Conservation (phyloP, 2,797 vertebrate species). For the Lepus oiostolus region DNA sequence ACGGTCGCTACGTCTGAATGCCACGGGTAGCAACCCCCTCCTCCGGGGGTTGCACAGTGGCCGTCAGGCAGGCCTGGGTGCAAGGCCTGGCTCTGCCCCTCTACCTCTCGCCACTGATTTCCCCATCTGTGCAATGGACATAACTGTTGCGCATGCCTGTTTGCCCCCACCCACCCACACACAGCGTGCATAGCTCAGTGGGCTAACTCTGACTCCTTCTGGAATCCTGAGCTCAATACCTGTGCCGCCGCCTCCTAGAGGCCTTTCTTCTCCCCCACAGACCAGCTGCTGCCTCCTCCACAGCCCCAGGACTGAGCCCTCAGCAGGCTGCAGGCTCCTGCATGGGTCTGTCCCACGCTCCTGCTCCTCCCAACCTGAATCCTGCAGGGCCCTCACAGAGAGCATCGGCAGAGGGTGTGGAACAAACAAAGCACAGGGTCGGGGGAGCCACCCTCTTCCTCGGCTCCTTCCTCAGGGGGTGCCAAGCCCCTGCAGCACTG, state of each 20-base stretch:
- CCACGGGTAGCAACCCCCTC: constrained; percentile 80
- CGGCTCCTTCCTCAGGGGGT: not conserved
- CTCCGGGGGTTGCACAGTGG: constrained; percentile 71
- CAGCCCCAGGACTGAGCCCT: not conserved
- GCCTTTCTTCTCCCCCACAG: constrained; percentile 6
- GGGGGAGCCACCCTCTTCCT: not conserved
- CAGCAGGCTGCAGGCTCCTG: not conserved
- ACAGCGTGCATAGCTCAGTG: fast-evolving
- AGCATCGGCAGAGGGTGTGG: not conserved
- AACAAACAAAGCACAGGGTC: not conserved
- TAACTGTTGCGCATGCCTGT: not conserved
- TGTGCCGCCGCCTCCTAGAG: not conserved
- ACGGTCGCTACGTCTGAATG: constrained; percentile 78
- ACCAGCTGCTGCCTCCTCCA: not conserved
- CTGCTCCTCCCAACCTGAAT: constrained; percentile 24
- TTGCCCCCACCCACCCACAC: fast-evolving
- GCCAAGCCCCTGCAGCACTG: not conserved
- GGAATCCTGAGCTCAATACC: not conserved
- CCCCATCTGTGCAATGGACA: constrained; percentile 70
- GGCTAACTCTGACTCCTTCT: not conserved
- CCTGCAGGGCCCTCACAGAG: not conserved
- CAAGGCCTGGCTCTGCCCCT: not conserved
- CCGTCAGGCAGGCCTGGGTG: constrained; percentile 30
- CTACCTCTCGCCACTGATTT: not conserved
- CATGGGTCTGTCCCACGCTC: not conserved